phyloP scores from a whole-genome alignment of 2,888 invertebrate species.

The Orthosia cruda region DNA sequence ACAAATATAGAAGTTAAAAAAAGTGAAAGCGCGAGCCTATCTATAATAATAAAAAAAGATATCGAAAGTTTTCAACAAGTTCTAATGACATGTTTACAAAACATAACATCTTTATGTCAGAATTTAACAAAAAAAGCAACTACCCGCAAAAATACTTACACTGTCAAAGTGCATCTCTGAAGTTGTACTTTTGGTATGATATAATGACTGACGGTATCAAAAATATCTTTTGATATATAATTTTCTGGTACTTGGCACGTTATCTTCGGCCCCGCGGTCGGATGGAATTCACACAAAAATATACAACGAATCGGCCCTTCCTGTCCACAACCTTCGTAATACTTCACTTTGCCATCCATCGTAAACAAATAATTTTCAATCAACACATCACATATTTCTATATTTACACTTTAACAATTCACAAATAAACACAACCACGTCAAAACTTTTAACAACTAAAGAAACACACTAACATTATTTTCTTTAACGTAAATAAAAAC shows the following conservation, averaged over 20 bases:
- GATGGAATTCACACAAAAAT: constrained; percentile 95
- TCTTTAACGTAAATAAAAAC: constrained; percentile 74
- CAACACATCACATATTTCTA: constrained; percentile 67
- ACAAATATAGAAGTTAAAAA: background rate
- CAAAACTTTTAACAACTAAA: constrained; percentile 56
- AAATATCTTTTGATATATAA: constrained; percentile 95
- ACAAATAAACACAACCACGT: constrained; percentile 45
- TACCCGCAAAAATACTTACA: constrained; percentile 91
- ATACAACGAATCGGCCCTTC: constrained; percentile 95
- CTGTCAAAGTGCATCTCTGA: constrained; percentile 95
- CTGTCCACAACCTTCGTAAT: constrained; percentile 92
- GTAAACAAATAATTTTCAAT: constrained; percentile 72
- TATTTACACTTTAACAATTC: constrained; percentile 43
- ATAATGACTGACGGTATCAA: constrained; percentile 96
- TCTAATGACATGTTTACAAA: constrained; percentile 6
- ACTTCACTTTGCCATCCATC: constrained; percentile 89
- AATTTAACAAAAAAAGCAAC: constrained; percentile 3
- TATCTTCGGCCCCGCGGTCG: constrained; percentile 95
- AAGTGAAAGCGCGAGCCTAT: too few relatives aligned
- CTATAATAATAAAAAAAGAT: too few relatives aligned
- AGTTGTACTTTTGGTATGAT: constrained; percentile 96
- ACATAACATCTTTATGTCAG: constrained; percentile 36
- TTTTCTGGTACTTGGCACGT: constrained; percentile 96
- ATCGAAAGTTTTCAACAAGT: constrained; percentile 3
- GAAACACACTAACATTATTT: constrained; percentile 69